Base-by-base conservation (phyloP, 2,888 invertebrate species). In the Congeria kusceri region DNA sequence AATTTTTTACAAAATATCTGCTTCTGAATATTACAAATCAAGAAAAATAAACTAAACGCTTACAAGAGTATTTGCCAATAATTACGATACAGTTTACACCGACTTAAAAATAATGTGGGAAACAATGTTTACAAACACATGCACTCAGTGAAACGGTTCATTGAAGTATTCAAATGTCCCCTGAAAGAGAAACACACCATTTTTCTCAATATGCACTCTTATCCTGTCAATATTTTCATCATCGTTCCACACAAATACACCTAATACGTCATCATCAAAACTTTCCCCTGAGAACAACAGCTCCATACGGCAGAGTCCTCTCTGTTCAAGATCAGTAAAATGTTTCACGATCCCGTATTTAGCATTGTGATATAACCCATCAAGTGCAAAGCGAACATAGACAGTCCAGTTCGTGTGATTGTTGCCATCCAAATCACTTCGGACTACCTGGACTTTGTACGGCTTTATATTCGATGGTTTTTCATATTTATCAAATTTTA, bases 201-300 rank as follows among this genome's bases (percentile, higher is more conserved):
- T 69, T 58, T 86, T 87, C 29, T 72, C 67, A 15, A 86, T 77
- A 74, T 87, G 84, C 65, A 77, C 80, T 53, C 67, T 64, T 11
- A 80, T 44, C 27, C 46, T 76, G 23, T 65, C 61, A 9, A 28
- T 5, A 29, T 79, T 32, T 3, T 65, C 71, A 7, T 62, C 25
- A 49, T 83, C 74, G 59, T 88, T 85, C 92, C 92, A 92, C 7
- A 84, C 77, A 58, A 80, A 83, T 0, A 88, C 85, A 32, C 84
- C 77, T 7, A 92, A 67, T 0, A 71, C 62, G 62, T 92, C 90
- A 2, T 87, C 89, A 29, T 91, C 88, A 13, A 86, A 66, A 74
- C 89, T 88, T 71, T 92, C 92, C 7, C 89, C 88, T 29, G 83
- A 70, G 67, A 88, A 92, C 29, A 85, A 77, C 23, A 89, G 76